Evolutionary conservation across 2,797 vertebrate genomes (phyloP), one percentile per base, ranked within the genome.

Genomic region (Diglossa cyanea): DNA sequence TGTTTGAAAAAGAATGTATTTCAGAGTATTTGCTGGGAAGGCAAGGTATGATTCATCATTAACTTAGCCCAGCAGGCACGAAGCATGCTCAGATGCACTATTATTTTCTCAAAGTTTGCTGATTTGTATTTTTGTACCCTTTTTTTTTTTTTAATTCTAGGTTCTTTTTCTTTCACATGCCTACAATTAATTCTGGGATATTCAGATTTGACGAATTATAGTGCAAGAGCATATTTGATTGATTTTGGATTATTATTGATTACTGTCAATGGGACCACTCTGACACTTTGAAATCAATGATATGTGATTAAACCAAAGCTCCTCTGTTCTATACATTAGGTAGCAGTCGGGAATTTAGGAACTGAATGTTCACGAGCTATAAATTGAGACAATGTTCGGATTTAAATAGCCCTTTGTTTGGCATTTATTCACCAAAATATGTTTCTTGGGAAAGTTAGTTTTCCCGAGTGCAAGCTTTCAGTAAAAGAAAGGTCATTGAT

Each of bases 191-290:
- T 97, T 98, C 80, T 94, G 95, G 94, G 74, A 80, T 98, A 97
- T 98, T 97, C 95, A 94, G 71, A 97, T 98, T 97, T 98, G 98
- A 98, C 94, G 86, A 98, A 98, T 98, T 96, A 90, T 97, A 95
- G 95, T 92, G 94, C 90, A 97, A 95, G 91, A 97, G 88, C 87
- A 96, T 96, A 97, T 97, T 80, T 95, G 97, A 98, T 98, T 98
- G 98, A 98, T 98, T 98, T 98, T 96, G 95, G 97, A 97, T 98
- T 97, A 97, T 98, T 98, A 98, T 98, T 98, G 97, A 98, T 98
- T 97, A 96, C 93, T 96, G 92, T 97, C 98, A 97, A 96, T 98
- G 97, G 97, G 97, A 98, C 98, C 97, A 96, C 97, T 77, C 95
- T 97, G 97, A 96, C 97, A 97, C 88, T 93, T 91, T 96, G 72